Evolutionary conservation across 2,797 vertebrate genomes (phyloP), one percentile per base, ranked within the genome.

Genomic region (Acanthurus lineatus): DNA sequence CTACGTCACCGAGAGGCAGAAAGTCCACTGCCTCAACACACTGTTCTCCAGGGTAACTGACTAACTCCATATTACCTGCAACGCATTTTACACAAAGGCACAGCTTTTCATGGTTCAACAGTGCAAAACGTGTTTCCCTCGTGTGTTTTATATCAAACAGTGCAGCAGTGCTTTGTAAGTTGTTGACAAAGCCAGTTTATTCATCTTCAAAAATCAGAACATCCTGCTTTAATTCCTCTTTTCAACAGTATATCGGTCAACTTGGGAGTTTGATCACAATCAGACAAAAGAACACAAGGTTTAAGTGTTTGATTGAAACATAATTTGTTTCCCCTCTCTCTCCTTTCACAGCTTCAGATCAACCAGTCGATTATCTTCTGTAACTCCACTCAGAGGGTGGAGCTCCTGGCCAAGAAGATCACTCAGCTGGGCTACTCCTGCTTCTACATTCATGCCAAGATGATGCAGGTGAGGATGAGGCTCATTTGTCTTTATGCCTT

Each of bases 381-480:
- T 76, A 96, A 96, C 89, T 96, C 95, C 64, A 94, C 96, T 51
- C 95, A 95, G 84, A 88, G 95, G 76, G 95, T 96, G 64, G 95
- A 95, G 86, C 94, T 96, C 11, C 73, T 96, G 86, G 95, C 95
- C 71, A 96, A 95, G 89, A 96, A 95, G 90, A 96, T 96, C 88
- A 94, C 95, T 53, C 95, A 96, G 82, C 84, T 96, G 69, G 96
- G 96, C 14, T 96, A 96, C 84, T 96, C 95, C 69, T 96, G 95
- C 78, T 96, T 96, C 92, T 96, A 96, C 90, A 96, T 96, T 78
- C 96, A 96, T 25, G 96, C 96, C 62, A 96, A 96, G 91, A 96
- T 96, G 95, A 96, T 95, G 95, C 96, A 96, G 96, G 96, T 96
- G 45, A 85, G 87, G 56, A 22, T 1, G 5, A 48, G 8, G 11